These are phyloP conservation scores for Enteromius trimaculatus DNA, from an alignment of 2,797 vertebrate genomes.

Conservation along the genomic window DNA sequence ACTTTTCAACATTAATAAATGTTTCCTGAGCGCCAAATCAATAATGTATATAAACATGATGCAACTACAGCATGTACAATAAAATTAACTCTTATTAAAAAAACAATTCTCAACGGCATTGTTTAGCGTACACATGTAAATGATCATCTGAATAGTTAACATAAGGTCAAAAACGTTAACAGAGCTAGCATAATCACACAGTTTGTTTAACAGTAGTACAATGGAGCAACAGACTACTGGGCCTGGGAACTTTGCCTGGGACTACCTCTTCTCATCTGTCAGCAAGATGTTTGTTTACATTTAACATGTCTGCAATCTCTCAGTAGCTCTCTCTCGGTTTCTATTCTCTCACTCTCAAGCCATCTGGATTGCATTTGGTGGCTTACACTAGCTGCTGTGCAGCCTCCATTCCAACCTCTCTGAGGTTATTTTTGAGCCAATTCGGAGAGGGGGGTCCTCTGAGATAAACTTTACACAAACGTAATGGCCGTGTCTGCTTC, in stretches of 20 bases:
- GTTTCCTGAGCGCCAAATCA: not conserved
- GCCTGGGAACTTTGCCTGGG: slow-evolving; percentile 52
- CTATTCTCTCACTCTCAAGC: slow-evolving; percentile 34
- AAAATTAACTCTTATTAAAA: not conserved
- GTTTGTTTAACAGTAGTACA: slow-evolving; percentile 49
- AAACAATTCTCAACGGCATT: not conserved
- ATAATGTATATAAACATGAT: not conserved
- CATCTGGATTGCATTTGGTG: slow-evolving; percentile 66
- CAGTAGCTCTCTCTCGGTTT: slow-evolving; percentile 27
- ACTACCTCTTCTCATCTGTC: slow-evolving; percentile 53
- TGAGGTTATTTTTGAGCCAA: slow-evolving; percentile 54
- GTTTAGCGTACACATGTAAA: not conserved
- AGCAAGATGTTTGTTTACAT: slow-evolving; percentile 63
- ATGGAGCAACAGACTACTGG: slow-evolving; percentile 50
- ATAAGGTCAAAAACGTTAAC: not conserved
- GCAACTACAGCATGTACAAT: not conserved
- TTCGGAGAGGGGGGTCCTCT: slow-evolving; percentile 49
- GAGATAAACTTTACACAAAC: slow-evolving; percentile 45
- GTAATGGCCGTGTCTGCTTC: slow-evolving; percentile 29
- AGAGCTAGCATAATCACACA: slow-evolving; percentile 28
- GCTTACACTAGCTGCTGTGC: slow-evolving; percentile 58
- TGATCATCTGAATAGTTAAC: slow-evolving; percentile 12
- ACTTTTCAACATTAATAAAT: not conserved
- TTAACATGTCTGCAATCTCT: slow-evolving; percentile 52
- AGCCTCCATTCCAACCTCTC: slow-evolving; percentile 49